These are phyloP conservation scores for Ataeniobius toweri DNA, from an alignment of 2,797 vertebrate species.

Conservation along the genomic window DNA sequence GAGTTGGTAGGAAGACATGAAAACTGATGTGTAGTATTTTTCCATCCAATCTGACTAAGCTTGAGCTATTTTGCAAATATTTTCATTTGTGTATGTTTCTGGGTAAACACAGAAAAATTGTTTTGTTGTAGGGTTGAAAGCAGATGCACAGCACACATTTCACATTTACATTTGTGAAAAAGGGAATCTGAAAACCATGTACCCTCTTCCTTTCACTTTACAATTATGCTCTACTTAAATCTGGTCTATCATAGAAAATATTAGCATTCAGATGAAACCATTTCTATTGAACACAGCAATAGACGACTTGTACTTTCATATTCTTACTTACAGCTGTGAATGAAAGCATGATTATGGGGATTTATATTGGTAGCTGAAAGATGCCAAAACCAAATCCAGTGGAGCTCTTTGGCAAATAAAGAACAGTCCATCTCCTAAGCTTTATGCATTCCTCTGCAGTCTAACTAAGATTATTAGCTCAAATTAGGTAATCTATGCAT, in stretches of 20 bases:
- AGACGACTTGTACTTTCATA: not conserved
- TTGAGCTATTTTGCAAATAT: not conserved
- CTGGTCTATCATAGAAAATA: not conserved
- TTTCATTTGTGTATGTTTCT: not conserved
- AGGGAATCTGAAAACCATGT: not conserved
- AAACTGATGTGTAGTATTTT: not conserved
- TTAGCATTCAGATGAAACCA: not conserved
- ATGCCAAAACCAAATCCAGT: not conserved
- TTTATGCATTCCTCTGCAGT: not conserved
- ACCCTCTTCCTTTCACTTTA: not conserved
- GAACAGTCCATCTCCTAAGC: not conserved
- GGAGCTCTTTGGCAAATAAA: too few species aligned
- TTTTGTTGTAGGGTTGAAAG: not conserved
- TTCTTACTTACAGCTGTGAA: not conserved
- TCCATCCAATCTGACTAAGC: not conserved
- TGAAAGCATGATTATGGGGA: not conserved
- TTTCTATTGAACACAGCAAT: not conserved
- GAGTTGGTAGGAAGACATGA: not conserved
- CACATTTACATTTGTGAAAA: not conserved
- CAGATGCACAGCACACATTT: not conserved
- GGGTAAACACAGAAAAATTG: not conserved
- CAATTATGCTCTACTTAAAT: not conserved
- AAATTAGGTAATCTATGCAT: not conserved
- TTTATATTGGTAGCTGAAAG: not conserved
- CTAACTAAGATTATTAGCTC: not conserved